phyloP scores from a whole-genome alignment of 2,113 vertebrate genomes.

The Xenopus tropicalis region UCB_Xtro_10.0 CM004444.2:92022501-92023000 shows the following conservation, averaged over 20 bases:
- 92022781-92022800: slow-evolving; percentile 81
- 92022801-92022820: slow-evolving; percentile 69
- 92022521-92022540: background rate
- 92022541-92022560: background rate
- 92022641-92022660: slow-evolving; percentile 18
- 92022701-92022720: slow-evolving; percentile 45
- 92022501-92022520: too few species aligned
- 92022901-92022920: slow-evolving; percentile 50
- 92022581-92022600: too few species aligned
- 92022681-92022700: slow-evolving; percentile 7
- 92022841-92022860: slow-evolving; percentile 74
- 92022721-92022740: slow-evolving; percentile 59
- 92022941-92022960: slow-evolving; percentile 51
- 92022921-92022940: slow-evolving; percentile 51
- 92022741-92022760: slow-evolving; percentile 65
- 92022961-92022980: slow-evolving; percentile 2
- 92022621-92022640: background rate
- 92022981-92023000: slow-evolving; percentile 6
- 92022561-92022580: background rate
- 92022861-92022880: slow-evolving; percentile 55
- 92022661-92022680: slow-evolving; percentile 17
- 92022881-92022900: slow-evolving; percentile 56
- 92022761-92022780: slow-evolving; percentile 69
- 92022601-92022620: too few species aligned
- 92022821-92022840: slow-evolving; percentile 73